Evolutionary conservation across 2,888 invertebrate genomes (phyloP), one percentile per base, ranked within the genome.

Genomic region (Ochlodes sylvanus): DNA sequence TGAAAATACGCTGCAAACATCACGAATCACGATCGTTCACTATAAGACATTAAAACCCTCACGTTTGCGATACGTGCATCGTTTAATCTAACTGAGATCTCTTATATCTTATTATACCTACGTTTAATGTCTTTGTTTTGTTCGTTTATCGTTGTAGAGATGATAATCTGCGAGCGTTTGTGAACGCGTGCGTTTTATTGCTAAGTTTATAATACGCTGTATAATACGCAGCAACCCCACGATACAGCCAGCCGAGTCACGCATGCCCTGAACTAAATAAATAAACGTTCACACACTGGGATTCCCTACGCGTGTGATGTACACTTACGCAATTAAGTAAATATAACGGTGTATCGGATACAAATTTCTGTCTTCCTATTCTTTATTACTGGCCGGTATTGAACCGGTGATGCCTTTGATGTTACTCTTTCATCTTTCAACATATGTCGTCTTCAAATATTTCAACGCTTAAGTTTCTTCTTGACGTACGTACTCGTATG

Each of bases 181-280:
- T 7, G 60, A 69, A 69, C 70, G 72, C 74, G 72, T 82, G 82
- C 78, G 78, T 80, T 82, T 82, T 79, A 82, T 81, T 73, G 76
- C 77, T 64, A 70, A 76, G 70, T 79, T 77, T 75, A 75, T 77
- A 77, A 78, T 76, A 74, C 75, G 73, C 71, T 47, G 47, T 60
- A 47, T 32, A 62, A 66, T 54, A 67, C 61, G 60, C 60, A 68
- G 32, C 68, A 61, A 65, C 55, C 52, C 38, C 44, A 61, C 63
- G 50, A 58, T 60, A 42, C 41, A 15, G 32, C 17, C 42, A 52
- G 56, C 52, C 66, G 57, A 57, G 63, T 63, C 69, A 52, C 61
- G 54, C 54, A 54, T 27, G 54, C 27, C 54, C 9, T 21, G 10
- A 9, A 38, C 1, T 38, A 38, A 38, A 38, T 38, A 38, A 38